Base-by-base conservation (phyloP, 2,797 vertebrate genomes). In the Rallus crepitans region DNA sequence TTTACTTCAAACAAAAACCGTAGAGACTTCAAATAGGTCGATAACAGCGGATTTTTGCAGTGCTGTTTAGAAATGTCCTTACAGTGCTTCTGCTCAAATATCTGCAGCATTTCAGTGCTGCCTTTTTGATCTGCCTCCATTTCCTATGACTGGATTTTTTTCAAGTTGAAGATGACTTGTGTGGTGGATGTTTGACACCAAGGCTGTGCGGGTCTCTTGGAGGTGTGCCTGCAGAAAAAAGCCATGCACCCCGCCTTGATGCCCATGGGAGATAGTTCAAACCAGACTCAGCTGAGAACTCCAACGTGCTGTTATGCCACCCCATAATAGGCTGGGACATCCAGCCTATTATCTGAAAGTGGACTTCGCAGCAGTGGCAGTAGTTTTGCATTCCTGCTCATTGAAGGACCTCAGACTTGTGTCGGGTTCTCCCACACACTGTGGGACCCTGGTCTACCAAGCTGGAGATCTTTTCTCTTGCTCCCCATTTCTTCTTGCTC, bases 301-400 rank as follows among this genome's bases (percentile, higher is more conserved):
- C 68, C 19, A 63, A 11, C 59, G 23, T 60, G 35, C 10, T 71
- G 16, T 35, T 40, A n/a, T 8, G 19, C 6, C 15, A 40, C 14
- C 11, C 7, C 59, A 59, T 73, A 61, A 87, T 57, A 65, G 10
- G 15, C 18, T 3, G 3, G 16, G 9, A 6, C 42, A 47, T 18
- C 23, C 72, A 75, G 33, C 3, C 4, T 42, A 18, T 23, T 23
- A 45, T 19, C 35, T 31, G 24, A 31, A 72, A 20, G 5, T 7
- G 23, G 55, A 18, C 37, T 89, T 75, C 16, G 30, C 12, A 85
- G 57, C 47, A 76, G 18, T 25, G 25, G 40, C 52, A 59, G 18
- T 1, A 65, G 8, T 14, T 92, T 59, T 21, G 24, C 2, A 0
- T 11, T 53, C 33, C 45, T 81, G 11, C 1, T 0, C 33, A 6